These are phyloP conservation scores for Girardia tigrina DNA, from an alignment of 2,888 invertebrate species.

Conservation along the genomic window DNA sequence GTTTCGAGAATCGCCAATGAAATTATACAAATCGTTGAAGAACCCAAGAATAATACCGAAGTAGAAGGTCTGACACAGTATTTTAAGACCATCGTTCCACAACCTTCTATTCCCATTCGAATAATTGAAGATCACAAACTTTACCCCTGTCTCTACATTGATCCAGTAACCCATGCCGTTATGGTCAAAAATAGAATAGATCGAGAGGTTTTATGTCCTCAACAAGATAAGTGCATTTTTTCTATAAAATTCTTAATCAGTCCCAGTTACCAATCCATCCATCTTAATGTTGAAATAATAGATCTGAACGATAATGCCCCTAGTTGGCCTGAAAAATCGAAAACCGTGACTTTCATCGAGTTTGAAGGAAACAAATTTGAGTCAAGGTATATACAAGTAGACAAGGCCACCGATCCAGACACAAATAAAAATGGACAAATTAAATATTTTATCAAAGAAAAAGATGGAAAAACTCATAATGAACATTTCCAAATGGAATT, in stretches of 20 bases:
- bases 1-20: too few relatives aligned
- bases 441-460: slow-evolving; percentile 13
- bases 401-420: slow-evolving; percentile 25
- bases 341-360: slow-evolving; percentile 5
- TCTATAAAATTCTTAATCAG: neutral
- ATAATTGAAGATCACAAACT: slow-evolving; percentile 27
- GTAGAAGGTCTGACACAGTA: slow-evolving; percentile 21
- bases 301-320: slow-evolving; percentile 30
- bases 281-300: neutral
- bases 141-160: neutral
- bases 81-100: neutral
- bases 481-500: neutral
- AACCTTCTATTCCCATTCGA: neutral
- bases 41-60: slow-evolving; percentile 16
- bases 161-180: neutral
- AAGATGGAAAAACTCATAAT: neutral
- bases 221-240: neutral
- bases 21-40: slow-evolving; percentile 20
- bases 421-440: slow-evolving; percentile 17
- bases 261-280: neutral
- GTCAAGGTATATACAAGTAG: neutral
- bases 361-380: neutral
- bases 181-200: slow-evolving; percentile 30
- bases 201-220: slow-evolving; percentile 25
- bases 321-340: neutral